Percentiles rank a stretch among this genome's conserved stretches.
Evolutionary conservation across 2,888 invertebrate species (phyloP).

Genomic region (Meiosimyza decipiens): DNA sequence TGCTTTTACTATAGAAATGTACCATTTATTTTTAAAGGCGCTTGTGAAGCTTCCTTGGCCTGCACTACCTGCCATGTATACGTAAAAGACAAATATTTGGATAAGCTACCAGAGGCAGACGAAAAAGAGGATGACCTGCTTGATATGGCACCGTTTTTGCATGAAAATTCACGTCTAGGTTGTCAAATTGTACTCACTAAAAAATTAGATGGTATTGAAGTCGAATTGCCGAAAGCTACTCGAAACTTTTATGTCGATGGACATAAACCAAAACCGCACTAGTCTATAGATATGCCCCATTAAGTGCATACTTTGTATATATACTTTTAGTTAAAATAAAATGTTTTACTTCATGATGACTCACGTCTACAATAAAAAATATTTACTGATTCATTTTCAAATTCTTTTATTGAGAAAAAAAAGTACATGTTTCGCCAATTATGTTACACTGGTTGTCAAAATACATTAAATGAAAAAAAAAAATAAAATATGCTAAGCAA

Average conservation of each 20-base stretch:
- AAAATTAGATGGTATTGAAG: conserved; percentile 86
- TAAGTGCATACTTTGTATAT: conserved; percentile 20
- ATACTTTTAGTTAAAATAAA: conserved; percentile 10
- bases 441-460: background rate
- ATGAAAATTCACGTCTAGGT: conserved; percentile 93
- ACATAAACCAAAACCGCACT: conserved; percentile 95
- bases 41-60: conserved; percentile 97
- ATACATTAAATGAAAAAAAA: conserved; percentile 51
- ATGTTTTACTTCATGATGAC: conserved; percentile 7
- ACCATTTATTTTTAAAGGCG: conserved; percentile 70
- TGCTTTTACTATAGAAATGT: background rate
- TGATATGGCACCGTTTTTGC: conserved; percentile 96
- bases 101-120: conserved; percentile 81
- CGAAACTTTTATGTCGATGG: conserved; percentile 98
- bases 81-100: conserved; percentile 78
- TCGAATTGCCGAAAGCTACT: conserved; percentile 87
- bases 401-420: conserved; percentile 10
- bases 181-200: conserved; percentile 92
- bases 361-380: background rate
- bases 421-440: too few relatives aligned
- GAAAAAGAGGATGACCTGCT: conserved; percentile 97
- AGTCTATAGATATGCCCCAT: conserved; percentile 43
- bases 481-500: conserved; percentile 53
- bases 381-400: too few relatives aligned
- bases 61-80: conserved; percentile 99